A percentile compares a stretch with the other conserved stretches of the same genome.
Evolutionary conservation across 35 echinoderm and acorn worm genomes (phyloP).

Genomic region (Eucidaris tribuloides): DNA sequence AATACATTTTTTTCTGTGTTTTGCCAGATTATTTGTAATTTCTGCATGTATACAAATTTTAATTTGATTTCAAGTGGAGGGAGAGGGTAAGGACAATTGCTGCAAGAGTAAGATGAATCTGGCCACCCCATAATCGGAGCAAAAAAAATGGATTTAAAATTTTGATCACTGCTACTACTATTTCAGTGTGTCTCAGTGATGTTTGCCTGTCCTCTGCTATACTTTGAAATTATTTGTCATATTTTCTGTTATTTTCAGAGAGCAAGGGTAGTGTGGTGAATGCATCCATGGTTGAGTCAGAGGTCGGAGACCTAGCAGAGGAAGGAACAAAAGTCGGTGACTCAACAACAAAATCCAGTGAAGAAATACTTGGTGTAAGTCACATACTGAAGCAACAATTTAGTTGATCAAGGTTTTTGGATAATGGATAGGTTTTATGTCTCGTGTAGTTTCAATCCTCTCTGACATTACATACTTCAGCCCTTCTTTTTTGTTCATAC

Average conservation of each 20-base stretch:
- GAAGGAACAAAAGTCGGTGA: neutral
- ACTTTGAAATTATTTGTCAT: neutral
- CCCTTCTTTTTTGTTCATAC: neutral
- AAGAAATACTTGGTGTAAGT: conserved; percentile 65
- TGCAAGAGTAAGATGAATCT: too few species aligned
- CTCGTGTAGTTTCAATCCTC: neutral
- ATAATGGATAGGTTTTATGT: neutral
- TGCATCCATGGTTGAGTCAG: conserved; percentile 67
- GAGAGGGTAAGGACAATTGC: too few species aligned
- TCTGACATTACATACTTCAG: neutral
- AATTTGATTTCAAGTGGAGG: too few species aligned
- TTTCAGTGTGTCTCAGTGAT: neutral
- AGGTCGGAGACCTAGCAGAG: conserved; percentile 17
- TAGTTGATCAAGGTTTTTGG: neutral
- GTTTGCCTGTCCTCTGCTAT: neutral
- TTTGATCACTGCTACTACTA: neutral
- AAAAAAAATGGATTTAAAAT: neutral
- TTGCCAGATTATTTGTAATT: too few species aligned
- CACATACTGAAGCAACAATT: neutral
- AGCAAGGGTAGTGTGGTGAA: conserved; percentile 63
- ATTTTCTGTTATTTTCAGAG: neutral
- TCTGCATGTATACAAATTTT: too few species aligned
- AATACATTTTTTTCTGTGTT: too few species aligned
- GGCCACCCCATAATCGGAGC: neutral
- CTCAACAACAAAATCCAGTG: neutral